Conservation (phyloP, 92 coral and sea anemone species). For the Scolanthus callimorphus region DNA sequence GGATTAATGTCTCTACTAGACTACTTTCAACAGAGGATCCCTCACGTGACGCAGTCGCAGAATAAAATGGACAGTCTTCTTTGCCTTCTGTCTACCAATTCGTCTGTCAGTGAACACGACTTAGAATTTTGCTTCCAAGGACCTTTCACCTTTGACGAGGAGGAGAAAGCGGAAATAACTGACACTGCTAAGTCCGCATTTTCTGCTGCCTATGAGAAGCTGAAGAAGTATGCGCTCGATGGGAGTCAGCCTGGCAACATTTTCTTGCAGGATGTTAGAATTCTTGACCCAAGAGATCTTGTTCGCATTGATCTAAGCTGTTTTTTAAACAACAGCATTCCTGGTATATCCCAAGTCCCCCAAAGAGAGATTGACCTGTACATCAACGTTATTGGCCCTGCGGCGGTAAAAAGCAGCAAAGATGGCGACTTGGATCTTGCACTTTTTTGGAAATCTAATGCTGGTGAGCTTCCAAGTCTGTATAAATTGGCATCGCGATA, state of each 20-base stretch:
- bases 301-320: conserved; percentile 13
- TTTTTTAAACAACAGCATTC: conserved; percentile 18
- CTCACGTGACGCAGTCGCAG: no score
- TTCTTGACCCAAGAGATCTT: conserved; percentile 50
- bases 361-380: conserved; percentile 27
- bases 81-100: no score
- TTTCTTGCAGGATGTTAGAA: conserved; percentile 37
- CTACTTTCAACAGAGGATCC: no score
- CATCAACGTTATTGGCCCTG: conserved; percentile 31
- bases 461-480: conserved; percentile 39
- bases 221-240: no score
- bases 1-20: no score
- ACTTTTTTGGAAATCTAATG: conserved; percentile 45
- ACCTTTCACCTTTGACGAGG: no score
- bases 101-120: no score
- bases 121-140: no score
- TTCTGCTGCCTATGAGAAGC: no score
- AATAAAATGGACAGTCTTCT: no score
- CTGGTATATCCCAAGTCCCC: conserved; percentile 23
- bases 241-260: conserved; percentile 11
- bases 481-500: conserved; percentile 31
- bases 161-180: no score
- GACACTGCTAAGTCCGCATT: no score
- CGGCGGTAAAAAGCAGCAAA: conserved; percentile 24
- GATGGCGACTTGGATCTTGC: conserved; percentile 26